Evolutionary conservation across 2,888 invertebrate genomes (phyloP), one percentile per base, ranked within the genome.

Genomic region (Andrena haemorrhoa): DNA sequence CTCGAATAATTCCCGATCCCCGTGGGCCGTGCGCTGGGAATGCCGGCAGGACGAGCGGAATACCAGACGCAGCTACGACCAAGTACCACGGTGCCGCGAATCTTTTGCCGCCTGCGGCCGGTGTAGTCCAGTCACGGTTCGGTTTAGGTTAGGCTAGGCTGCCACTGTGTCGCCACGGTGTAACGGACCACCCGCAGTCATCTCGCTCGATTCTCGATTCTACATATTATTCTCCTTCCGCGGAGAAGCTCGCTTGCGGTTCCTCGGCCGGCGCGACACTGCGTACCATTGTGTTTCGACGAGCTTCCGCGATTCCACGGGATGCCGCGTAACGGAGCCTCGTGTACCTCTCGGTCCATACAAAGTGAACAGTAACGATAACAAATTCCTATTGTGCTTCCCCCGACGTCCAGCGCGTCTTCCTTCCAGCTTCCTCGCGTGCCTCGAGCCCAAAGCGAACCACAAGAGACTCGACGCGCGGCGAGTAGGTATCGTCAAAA

Each of bases 171-270:
- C 41, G 58, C 68, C 64, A 65, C 51, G 66, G 60, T 56, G 61
- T 82, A 84, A 87, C 86, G 81, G 84, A 70, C 75, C 75, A 77
- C 70, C 75, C 70, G 85, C 64, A 23, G 66, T 73, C 73, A 31
- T 74, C 51, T 47, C 49, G 56, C 58, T 53, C 41, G 41, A 41
- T 41, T 16, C 41, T 71, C 56, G 56, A 60, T 58, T 82, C 61
- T 61, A 61, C 75, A 63, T 72, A 75, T 75, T 58, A 47, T 35
- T 12, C 16, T 63, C 82, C 70, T 66, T 63, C 53, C n/a, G 23
- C 12, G 29, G 26, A 12, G 51, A 8, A 58, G 29, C 56, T 78
- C 20, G 63, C 31, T 58, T 20, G 47, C 49, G 78, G 78, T 65
- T 70, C 26, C 51, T 26, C 77, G 60, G 58, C 76, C 79, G 79